Evolutionary conservation across 2,797 vertebrate species (phyloP).

Genomic region (Myripristis jacobus): DNA sequence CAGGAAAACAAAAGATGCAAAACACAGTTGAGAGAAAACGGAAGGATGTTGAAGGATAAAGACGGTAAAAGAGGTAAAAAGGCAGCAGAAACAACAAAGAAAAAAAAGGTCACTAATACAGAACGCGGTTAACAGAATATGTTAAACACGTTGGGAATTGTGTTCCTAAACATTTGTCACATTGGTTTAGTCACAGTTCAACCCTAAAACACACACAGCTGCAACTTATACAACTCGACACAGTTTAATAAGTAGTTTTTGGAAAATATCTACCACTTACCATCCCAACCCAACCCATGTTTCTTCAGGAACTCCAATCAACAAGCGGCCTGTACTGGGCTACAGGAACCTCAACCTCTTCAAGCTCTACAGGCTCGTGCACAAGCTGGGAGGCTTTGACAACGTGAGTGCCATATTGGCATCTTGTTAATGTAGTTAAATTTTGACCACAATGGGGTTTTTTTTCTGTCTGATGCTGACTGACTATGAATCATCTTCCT

Average conservation of each 20-base stretch:
- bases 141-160: too few relatives aligned
- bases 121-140: too few relatives aligned
- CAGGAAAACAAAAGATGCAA: too few relatives aligned
- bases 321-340: slow-evolving; percentile 87
- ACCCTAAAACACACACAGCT: too few relatives aligned
- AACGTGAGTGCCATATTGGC: slow-evolving; percentile 74
- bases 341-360: slow-evolving; percentile 88
- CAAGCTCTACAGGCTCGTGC: slow-evolving; percentile 86
- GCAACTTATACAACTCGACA: not conserved
- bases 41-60: too few relatives aligned
- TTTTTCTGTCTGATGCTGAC: slow-evolving; percentile 3
- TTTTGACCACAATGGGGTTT: not conserved
- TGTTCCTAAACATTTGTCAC: too few relatives aligned
- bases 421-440: not conserved
- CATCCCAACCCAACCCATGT: not conserved
- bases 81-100: too few relatives aligned
- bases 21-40: too few relatives aligned
- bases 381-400: slow-evolving; percentile 86
- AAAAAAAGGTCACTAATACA: too few relatives aligned
- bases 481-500: slow-evolving; percentile 14
- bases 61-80: too few relatives aligned
- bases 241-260: not conserved
- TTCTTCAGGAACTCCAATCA: slow-evolving; percentile 84
- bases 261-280: not conserved
- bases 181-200: too few relatives aligned